Evolutionary conservation across 1,140 invertebrate species (phyloP), one percentile per base, ranked within the genome.

Genomic region (Drosophila hydei): DNA sequence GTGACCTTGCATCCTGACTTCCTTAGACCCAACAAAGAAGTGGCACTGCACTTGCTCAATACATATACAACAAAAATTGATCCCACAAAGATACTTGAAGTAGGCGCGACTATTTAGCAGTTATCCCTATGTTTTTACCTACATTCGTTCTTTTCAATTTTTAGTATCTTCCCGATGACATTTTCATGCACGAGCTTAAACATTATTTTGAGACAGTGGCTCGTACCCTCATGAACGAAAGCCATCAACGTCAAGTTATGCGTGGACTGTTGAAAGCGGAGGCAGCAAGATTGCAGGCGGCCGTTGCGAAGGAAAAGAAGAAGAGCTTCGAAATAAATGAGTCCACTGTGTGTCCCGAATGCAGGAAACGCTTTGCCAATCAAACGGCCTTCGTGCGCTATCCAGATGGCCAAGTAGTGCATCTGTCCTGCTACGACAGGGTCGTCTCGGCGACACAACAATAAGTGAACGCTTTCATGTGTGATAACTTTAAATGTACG

Each of bases 351-450:
- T 99, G 98, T 93, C 94, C 94, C 9, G 97, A 97, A 2, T 99
- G 98, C 89, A 97, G 96, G 85, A 99, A 98, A 90, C 93, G 96
- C 64, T 98, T 99, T 92, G 95, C 95, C 19, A 97, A 97, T 91
- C 96, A 97, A 92, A 97, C 96, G 92, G 97, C 97, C 25, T 97
- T 99, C 92, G 97, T 97, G 4, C 93, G 97, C 27, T 98, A 97
- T 92, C 96, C 97, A 2, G 97, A 97, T 92, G 97, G 97, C 3
- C 95, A 97, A 77, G 95, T 98, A 30, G 97, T 98, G 4, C 97
- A 99, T 92, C 97, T 97, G 90, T 97, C 95, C 0, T 98, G 97
- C 90, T 93, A 93, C 67, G 92, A 93, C 16, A 63, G 64, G 23
- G 71, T 50, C 0, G 23, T 68, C 19, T 55, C 51, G 12, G 61